Percentiles rank a stretch among this genome's conserved stretches.
Evolutionary conservation across 2,113 vertebrate species (phyloP).

Genomic region (Dicrurus megarhynchus): DNA sequence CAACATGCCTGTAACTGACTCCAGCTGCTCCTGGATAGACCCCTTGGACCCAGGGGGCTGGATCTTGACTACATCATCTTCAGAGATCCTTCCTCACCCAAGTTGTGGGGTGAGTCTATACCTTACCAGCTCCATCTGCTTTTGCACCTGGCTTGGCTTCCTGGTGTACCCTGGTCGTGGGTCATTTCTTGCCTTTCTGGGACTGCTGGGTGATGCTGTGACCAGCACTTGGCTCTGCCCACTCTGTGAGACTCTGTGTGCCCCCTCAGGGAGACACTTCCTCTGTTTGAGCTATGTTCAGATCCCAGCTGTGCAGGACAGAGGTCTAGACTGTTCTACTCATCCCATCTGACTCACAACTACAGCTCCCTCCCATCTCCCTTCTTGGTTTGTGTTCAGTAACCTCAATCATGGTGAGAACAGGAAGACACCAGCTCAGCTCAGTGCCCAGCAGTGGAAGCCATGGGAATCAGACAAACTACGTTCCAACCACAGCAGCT

Average conservation of each 20-base stretch:
- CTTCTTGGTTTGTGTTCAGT: background rate
- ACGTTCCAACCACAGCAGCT: background rate
- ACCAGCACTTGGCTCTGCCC: background rate
- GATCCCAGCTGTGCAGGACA: background rate
- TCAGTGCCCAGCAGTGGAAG: background rate
- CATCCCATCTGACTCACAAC: background rate
- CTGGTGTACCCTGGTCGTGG: background rate
- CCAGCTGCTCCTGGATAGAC: background rate
- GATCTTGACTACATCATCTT: background rate
- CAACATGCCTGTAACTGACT: background rate
- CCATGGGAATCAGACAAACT: background rate
- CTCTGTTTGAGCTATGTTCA: background rate
- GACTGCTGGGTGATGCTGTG: background rate
- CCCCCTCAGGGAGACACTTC: background rate
- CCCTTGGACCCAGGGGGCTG: background rate
- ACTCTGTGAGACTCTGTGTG: background rate
- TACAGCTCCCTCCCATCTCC: background rate
- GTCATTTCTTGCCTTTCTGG: background rate
- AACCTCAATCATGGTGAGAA: accelerated
- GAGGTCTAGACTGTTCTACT: background rate
- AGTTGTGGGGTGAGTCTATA: background rate
- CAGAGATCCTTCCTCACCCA: background rate
- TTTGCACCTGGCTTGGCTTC: background rate
- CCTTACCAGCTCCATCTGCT: background rate
- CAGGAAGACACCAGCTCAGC: background rate